Percentiles rank a stretch among this genome's conserved stretches.
phyloP scores from a whole-genome alignment of 1,140 invertebrate genomes.

The Heterodera schachtii region DNA sequence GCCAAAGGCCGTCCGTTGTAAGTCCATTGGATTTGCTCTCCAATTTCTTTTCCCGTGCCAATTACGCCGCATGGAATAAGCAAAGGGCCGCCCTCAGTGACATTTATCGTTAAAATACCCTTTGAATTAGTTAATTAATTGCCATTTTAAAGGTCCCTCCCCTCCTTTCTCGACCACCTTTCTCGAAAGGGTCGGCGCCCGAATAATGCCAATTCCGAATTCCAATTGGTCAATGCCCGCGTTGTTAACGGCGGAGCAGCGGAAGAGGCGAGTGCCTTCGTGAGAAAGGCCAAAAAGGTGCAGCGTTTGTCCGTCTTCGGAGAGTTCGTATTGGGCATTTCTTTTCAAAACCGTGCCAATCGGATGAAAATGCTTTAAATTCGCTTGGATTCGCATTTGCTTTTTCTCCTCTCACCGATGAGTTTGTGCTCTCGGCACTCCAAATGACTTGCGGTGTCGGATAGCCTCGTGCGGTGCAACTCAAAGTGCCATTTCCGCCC shows the following conservation, averaged over 20 bases:
- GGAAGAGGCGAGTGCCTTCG: conserved; percentile 38
- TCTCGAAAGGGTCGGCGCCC: conserved; percentile 1
- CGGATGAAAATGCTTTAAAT: conserved; percentile 19
- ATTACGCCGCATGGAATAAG: conserved; percentile 50
- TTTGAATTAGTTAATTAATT: conserved; percentile 14
- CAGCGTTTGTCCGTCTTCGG: conserved; percentile 39
- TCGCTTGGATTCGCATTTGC: too few species aligned
- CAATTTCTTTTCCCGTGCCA: conserved; percentile 25
- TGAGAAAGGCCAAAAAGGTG: conserved; percentile 45
- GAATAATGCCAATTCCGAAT: conserved; percentile 44
- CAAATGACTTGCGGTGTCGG: conserved; percentile 57
- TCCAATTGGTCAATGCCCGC: conserved; percentile 52
- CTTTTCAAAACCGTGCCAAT: conserved; percentile 22
- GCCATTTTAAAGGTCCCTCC: not conserved
- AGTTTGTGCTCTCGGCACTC: conserved; percentile 43
- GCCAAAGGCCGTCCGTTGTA: conserved; percentile 30
- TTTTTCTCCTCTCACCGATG: not conserved
- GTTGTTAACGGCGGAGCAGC: conserved; percentile 52
- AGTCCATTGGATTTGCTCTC: conserved; percentile 12
- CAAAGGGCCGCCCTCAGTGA: conserved; percentile 52
- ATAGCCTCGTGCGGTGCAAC: conserved; percentile 54
- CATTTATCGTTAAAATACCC: conserved; percentile 47
- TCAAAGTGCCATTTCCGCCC: conserved; percentile 47
- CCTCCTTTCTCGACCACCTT: not conserved
- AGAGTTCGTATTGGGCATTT: conserved; percentile 22